A percentile compares a stretch with the other conserved stretches of the same genome.
These are phyloP conservation scores for Indicator maculatus DNA, from an alignment of 2,113 vertebrate species.

Conservation along the genomic window DNA sequence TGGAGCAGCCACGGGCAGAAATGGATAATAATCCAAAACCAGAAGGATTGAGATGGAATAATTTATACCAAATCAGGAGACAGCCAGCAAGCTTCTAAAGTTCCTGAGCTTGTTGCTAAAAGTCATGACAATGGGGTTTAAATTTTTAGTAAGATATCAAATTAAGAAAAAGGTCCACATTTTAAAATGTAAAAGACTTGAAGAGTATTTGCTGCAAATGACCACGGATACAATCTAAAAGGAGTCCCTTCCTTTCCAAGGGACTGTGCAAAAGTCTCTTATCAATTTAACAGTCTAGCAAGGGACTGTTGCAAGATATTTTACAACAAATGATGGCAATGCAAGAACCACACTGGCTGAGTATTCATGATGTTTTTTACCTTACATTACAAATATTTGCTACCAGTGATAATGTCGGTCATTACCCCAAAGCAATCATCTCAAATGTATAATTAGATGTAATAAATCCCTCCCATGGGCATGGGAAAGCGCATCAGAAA, in stretches of 20 bases:
- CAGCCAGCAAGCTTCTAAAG: not conserved
- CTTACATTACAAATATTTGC: constrained; percentile 46
- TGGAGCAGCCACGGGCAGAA: not conserved
- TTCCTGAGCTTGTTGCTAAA: not conserved
- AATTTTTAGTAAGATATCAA: not conserved
- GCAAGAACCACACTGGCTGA: not conserved
- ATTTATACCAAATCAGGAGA: not conserved
- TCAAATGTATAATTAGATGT: constrained; percentile 28
- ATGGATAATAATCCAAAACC: not conserved
- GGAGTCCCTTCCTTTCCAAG: not conserved
- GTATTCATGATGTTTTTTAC: not conserved
- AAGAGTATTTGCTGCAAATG: not conserved
- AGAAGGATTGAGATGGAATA: not conserved
- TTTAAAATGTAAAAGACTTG: not conserved
- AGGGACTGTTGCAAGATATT: not conserved
- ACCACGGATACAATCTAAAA: not conserved
- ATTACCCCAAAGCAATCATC: constrained; percentile 27
- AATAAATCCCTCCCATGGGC: constrained; percentile 31
- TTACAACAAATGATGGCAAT: not conserved
- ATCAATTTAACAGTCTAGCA: not conserved
- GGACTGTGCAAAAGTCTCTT: not conserved
- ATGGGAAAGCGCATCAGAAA: constrained; percentile 19
- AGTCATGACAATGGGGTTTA: not conserved
- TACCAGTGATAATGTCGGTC: not conserved
- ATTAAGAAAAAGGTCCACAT: not conserved